Base-by-base conservation (phyloP, 2,888 invertebrate genomes). In the Sepiola atlantica region DNA sequence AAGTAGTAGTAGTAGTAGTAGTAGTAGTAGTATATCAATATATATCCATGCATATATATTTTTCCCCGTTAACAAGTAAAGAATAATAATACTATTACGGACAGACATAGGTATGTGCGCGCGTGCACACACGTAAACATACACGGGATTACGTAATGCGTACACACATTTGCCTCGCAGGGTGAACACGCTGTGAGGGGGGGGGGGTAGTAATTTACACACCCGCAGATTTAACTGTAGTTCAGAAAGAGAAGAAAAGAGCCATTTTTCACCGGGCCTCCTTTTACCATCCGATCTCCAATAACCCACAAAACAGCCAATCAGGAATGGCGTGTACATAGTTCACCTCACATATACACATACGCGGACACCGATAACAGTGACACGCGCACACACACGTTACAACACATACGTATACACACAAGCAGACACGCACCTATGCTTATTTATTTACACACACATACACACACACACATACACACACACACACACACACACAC, bases 231-330 rank as follows among this genome's bases (percentile, higher is more conserved):
- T 77, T 77, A n/a, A 18, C n/a, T n/a, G n/a, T 28, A 28, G 61
- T 24, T 61, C 6, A 61, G 24, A n/a, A 77, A 77, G n/a, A n/a
- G 77, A n/a, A n/a, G 45, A 45, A 45, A 45, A 2, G 45, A 45
- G 45, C 45, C n/a, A 77, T n/a, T n/a, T 45, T 77, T n/a, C 77
- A 77, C 16, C 77, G n/a, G 77, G 12, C 77, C 77, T 77, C 77
- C 77, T n/a, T 77, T n/a, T 77, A 16, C n/a, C 12, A 14, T 6
- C 28, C 77, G n/a, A 77, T n/a, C 28, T 77, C 28, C 77, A 77
- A 77, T 77, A 77, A 77, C 77, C 77, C 77, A 77, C n/a, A 77
- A 77, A 77, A 77, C 77, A 77, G 77, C 77, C 77, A 77, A 77
- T 77, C 77, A 77, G 77, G 14, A 77, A n/a, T n/a, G 77, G 16